Conservation (phyloP, 2,113 vertebrate species). For the Nematolebias whitei region DNA sequence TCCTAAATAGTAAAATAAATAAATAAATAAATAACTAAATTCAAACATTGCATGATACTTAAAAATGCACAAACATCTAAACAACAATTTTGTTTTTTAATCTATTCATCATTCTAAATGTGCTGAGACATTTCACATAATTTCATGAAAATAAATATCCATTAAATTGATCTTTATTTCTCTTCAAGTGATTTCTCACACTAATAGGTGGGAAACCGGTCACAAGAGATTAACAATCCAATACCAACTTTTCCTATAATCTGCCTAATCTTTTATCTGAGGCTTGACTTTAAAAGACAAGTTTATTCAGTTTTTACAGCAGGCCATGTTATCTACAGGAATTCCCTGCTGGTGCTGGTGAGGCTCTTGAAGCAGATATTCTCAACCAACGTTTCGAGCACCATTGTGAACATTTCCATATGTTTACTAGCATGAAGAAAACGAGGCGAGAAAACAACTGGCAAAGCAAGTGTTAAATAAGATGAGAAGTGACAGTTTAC, state of each 20-base stretch:
- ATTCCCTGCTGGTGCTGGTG: not conserved
- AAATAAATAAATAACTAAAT: not conserved
- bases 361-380: slow-evolving; percentile 31
- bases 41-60: not conserved
- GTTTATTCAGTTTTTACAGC: not conserved
- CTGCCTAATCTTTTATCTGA: not conserved
- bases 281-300: slow-evolving; percentile 22
- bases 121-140: not conserved
- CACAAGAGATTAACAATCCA: too few species aligned
- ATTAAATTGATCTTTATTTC: not conserved
- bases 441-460: slow-evolving; percentile 85
- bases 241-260: not conserved
- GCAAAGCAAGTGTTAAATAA: slow-evolving; percentile 92
- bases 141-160: not conserved
- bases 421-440: slow-evolving; percentile 86
- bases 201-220: too few species aligned
- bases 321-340: not conserved
- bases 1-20: not conserved
- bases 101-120: not conserved
- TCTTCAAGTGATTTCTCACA: too few species aligned
- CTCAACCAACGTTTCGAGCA: slow-evolving; percentile 38
- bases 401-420: slow-evolving; percentile 80
- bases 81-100: not conserved
- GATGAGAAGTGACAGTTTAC: slow-evolving; percentile 99
- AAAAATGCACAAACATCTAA: not conserved